Evolutionary conservation across 2,797 vertebrate genomes (phyloP).

Genomic region (Anguilla megastoma): DNA sequence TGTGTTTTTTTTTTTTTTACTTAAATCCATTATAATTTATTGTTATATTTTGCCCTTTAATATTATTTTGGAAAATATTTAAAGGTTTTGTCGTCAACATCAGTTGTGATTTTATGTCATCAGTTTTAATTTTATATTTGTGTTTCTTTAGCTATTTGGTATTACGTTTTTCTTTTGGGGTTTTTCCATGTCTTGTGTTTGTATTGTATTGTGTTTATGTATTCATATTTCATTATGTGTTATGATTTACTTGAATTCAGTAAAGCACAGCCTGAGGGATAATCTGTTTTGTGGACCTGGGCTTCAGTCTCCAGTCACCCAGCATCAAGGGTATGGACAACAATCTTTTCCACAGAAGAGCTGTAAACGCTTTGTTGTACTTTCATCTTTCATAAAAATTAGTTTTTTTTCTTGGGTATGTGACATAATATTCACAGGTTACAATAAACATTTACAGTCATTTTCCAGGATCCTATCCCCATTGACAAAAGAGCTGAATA

Average conservation of each 20-base stretch:
- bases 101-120: too few species aligned
- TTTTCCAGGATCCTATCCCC: slow-evolving; percentile 8
- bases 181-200: neutral
- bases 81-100: too few species aligned
- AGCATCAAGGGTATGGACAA: neutral
- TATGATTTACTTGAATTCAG: neutral
- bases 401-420: neutral
- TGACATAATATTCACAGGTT: slow-evolving; percentile 15
- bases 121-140: neutral
- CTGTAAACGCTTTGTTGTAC: neutral
- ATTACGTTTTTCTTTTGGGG: neutral
- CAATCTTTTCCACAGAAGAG: neutral
- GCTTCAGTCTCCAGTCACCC: neutral
- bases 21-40: too few species aligned
- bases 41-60: too few species aligned
- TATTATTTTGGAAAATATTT: too few species aligned
- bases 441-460: slow-evolving; percentile 21
- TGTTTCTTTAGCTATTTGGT: neutral
- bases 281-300: neutral
- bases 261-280: neutral
- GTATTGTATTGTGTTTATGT: neutral
- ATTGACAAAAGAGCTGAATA: slow-evolving; percentile 17
- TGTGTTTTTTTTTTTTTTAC: too few species aligned
- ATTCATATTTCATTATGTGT: too few species aligned
- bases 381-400: neutral